Base-by-base conservation (phyloP, 2,888 invertebrate genomes). In the Archaeoteleia sp. region DNA sequence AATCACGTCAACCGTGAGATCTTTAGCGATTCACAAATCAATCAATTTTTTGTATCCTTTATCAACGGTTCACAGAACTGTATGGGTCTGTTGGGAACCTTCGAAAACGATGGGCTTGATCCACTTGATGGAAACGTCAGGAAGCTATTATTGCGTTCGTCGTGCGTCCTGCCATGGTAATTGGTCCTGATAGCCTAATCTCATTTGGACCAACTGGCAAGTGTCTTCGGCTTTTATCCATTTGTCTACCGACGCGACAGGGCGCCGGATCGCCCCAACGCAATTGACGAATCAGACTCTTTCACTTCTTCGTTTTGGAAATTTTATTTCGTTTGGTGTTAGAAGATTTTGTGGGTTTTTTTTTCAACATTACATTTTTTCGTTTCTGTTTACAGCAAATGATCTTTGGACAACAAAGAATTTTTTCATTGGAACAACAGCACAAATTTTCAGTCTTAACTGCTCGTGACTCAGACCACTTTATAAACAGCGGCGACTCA, bases 181-280 rank as follows among this genome's bases (percentile, higher is more conserved):
- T 78, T 77, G 80, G 58, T 67, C 71, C 74, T 67, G 74, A 70
- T 73, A 73, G 72, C 54, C 66, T 81, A 80, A 81, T 81, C 79
- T 78, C 74, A 75, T 81, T 81, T 78, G 69, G 57, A 49, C 48
- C 46, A 61, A 67, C 69, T 55, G 53, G 42, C 61, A 71, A 72
- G 71, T 73, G 69, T 67, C 62, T 58, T 73, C 70, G 67, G 70
- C 74, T 74, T 72, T 78, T 74, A 74, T 75, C 70, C 72, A 54
- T 74, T 73, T 71, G 72, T 72, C 72, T 58, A 60, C 48, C 70
- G 65, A 30, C 48, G 60, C 60, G 70, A 70, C 62, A 69, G 73
- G 73, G 71, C 71, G 73, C 72, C 60, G 66, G 60, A 70, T 72
- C 74, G 76, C 74, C 73, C 63, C 74, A 70, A 58, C 71, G 42